A percentile compares a stretch with the other conserved stretches of the same genome.
Evolutionary conservation across 2,113 vertebrate genomes (phyloP).

Genomic region (Lasiurus cinereus): DNA sequence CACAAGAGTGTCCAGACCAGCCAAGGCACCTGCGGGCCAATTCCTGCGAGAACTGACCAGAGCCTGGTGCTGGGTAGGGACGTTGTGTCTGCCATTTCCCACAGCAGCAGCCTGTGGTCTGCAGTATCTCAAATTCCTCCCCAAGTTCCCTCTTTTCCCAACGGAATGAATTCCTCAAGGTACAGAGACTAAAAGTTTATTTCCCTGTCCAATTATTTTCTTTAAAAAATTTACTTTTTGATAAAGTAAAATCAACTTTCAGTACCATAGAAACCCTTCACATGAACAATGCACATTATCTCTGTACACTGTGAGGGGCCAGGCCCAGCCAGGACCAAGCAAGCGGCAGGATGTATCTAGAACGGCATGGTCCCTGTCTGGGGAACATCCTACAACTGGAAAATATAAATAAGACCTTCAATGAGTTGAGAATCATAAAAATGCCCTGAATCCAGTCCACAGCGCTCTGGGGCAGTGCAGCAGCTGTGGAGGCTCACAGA

Average conservation of each 20-base stretch:
- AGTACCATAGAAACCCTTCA: constrained; percentile 83
- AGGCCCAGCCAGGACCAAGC: not conserved
- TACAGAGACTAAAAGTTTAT: constrained; percentile 74
- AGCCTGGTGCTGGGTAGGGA: accelerated
- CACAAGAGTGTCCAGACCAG: not conserved
- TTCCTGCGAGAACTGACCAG: not conserved
- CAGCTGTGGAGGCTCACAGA: not conserved
- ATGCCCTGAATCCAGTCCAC: constrained; percentile 37
- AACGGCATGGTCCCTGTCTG: constrained; percentile 3
- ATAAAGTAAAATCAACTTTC: constrained; percentile 76
- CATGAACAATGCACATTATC: constrained; percentile 69
- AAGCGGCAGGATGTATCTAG: not conserved
- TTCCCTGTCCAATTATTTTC: constrained; percentile 71
- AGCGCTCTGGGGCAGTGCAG: not conserved
- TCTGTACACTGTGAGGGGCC: constrained; percentile 81
- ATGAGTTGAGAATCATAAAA: constrained; percentile 39
- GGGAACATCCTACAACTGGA: constrained; percentile 57
- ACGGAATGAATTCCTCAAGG: constrained; percentile 27
- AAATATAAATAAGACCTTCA: constrained; percentile 86
- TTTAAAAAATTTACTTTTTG: constrained; percentile 72
- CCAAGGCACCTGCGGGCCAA: not conserved
- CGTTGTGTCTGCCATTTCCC: not conserved
- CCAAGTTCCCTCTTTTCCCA: not conserved
- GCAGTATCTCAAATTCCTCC: not conserved
- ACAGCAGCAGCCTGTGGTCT: not conserved